These are phyloP conservation scores for Antheraea yamamai DNA, from an alignment of 2,888 invertebrate species.

Conservation along the genomic window DNA sequence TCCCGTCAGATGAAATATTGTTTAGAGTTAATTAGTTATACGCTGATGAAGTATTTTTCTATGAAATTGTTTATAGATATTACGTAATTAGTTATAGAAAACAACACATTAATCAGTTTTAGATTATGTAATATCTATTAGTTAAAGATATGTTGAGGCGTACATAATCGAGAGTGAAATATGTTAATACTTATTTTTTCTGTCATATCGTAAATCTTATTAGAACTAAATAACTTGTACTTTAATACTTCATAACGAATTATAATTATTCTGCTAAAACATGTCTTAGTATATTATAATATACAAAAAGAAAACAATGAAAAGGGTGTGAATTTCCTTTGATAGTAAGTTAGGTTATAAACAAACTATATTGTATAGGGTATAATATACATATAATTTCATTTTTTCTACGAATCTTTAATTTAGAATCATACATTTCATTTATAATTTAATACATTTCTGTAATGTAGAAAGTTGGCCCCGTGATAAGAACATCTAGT, in stretches of 20 bases:
- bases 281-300: background rate
- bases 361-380: too few relatives aligned
- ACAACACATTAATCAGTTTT: constrained; percentile 26
- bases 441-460: background rate
- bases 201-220: background rate
- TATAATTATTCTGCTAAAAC: background rate
- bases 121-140: background rate
- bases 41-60: constrained; percentile 66
- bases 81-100: constrained; percentile 17
- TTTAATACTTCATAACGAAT: background rate
- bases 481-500: background rate
- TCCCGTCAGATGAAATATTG: constrained; percentile 76
- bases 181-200: background rate
- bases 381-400: too few relatives aligned
- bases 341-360: too few relatives aligned
- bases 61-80: constrained; percentile 40
- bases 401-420: too few relatives aligned
- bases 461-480: background rate
- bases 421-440: too few relatives aligned
- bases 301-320: too few relatives aligned
- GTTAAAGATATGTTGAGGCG: background rate
- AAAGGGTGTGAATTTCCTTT: too few relatives aligned
- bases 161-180: background rate
- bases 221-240: background rate
- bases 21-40: constrained; percentile 78